Conservation (phyloP, 2,797 vertebrate species). For the Discoglossus pictus region DNA sequence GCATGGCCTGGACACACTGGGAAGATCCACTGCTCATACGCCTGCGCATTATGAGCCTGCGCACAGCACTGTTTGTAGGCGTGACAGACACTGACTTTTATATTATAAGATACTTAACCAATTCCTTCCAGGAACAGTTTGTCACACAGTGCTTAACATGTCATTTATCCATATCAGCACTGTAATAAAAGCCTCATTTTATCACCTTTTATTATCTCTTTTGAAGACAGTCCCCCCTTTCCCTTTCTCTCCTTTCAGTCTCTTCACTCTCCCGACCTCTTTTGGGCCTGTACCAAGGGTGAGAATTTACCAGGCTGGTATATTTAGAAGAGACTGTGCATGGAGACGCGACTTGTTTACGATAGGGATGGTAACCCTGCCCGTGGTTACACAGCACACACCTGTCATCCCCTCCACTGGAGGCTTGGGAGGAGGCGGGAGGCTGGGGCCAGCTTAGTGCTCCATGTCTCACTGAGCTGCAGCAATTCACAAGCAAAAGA, state of each 20-base stretch:
- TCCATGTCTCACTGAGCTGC: neutral
- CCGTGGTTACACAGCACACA: slow-evolving; percentile 37
- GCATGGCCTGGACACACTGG: no score
- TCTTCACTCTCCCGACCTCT: slow-evolving; percentile 42
- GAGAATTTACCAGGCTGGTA: slow-evolving; percentile 45
- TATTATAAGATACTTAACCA: no score
- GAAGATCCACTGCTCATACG: no score
- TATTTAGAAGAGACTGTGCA: slow-evolving; percentile 45
- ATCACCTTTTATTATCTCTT: neutral
- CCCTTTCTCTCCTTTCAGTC: slow-evolving; percentile 15
- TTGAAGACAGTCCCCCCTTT: neutral
- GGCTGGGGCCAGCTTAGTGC: neutral
- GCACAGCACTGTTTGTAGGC: no score
- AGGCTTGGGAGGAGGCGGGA: slow-evolving; percentile 2
- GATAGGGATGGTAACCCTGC: slow-evolving; percentile 38
- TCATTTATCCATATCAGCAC: neutral
- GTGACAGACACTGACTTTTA: no score
- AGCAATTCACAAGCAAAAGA: slow-evolving; percentile 16
- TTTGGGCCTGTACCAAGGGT: slow-evolving; percentile 46
- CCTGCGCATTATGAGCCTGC: no score
- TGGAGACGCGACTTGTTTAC: slow-evolving; percentile 46
- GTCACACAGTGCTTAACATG: neutral
- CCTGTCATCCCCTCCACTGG: slow-evolving; percentile 39
- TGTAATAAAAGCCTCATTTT: neutral
- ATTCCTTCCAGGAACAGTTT: no score